Percentiles rank a stretch among this genome's conserved stretches.
Conservation (phyloP, 2,888 invertebrate species). For the Heteromurus nitidus region DNA sequence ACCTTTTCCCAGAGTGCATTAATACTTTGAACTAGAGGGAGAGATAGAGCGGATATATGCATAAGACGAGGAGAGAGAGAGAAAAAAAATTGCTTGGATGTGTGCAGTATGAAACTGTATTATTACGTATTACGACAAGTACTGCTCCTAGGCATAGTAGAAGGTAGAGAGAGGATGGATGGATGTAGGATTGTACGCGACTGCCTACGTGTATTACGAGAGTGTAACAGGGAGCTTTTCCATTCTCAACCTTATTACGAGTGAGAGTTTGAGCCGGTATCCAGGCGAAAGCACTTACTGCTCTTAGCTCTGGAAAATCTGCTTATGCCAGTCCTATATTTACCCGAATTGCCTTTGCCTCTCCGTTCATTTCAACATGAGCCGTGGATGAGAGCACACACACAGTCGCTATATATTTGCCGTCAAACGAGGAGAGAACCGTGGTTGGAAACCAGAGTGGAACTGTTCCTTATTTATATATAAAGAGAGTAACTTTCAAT, state of each 20-base stretch:
- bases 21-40: not conserved
- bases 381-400: constrained; percentile 57
- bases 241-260: not conserved
- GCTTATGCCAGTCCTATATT: constrained; percentile 37
- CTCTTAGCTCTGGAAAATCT: constrained; percentile 45
- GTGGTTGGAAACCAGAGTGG: too few relatives aligned
- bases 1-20: not conserved
- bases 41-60: not conserved
- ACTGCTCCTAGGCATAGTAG: too few relatives aligned
- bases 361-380: constrained; percentile 53
- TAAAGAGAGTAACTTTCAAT: too few relatives aligned
- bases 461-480: too few relatives aligned
- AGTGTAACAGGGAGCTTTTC: not conserved
- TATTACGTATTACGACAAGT: not conserved
- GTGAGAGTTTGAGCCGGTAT: constrained; percentile 46
- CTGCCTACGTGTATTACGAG: not conserved
- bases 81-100: not conserved
- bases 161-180: too few relatives aligned
- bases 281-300: constrained; percentile 43
- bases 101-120: not conserved
- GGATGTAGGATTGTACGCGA: too few relatives aligned
- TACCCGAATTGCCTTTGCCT: constrained; percentile 18
- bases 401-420: not conserved
- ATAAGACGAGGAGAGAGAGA: not conserved
- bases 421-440: not conserved